Evolutionary conservation across 2,888 invertebrate genomes (phyloP), one percentile per base, ranked within the genome.

Genomic region (Lypha dubia): DNA sequence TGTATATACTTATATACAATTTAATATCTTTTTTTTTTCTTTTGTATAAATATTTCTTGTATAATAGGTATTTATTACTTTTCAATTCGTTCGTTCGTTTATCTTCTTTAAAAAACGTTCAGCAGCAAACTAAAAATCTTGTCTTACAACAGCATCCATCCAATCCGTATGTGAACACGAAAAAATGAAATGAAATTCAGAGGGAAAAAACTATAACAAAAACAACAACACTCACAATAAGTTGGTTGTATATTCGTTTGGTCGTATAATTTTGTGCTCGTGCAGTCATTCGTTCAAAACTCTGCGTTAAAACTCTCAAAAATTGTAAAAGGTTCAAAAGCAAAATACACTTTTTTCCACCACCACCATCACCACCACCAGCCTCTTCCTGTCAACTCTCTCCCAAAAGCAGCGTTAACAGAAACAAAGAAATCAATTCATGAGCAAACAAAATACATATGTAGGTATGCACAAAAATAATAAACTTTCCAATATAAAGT

Each of bases 111-210:
- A 81, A 84, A 81, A 84, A 65, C 84, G 84, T 84, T 74, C 84
- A 84, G 81, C 84, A 84, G 77, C 81, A 70, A 81, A 84, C 84
- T 84, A 77, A 84, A 84, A 84, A 79, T 84, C 81, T 84, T 79
- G 84, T 81, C 77, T 81, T 81, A 65, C 77, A 76, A 81, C 84
- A 80, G 81, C 28, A 62, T 68, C 67, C 62, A 71, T 62, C 15
- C 65, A 51, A n/a, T 41, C 74, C 67, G 77, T 83, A 46, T 28
- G 46, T 60, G 73, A 65, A 60, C 24, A 83, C 73, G 67, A 77
- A 44, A 71, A 83, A 73, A 67, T 73, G 17, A 79, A 58, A 73
- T 79, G 79, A 79, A 71, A 73, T 73, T 62, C 77, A 71, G 71
- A 77, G 67, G 75, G 68, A 60, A 77, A 68, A 83, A 67, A 73